Percentiles rank a stretch among this genome's conserved stretches.
Evolutionary conservation across 2,888 invertebrate genomes (phyloP).

Genomic region (Acrobasis consociella): DNA sequence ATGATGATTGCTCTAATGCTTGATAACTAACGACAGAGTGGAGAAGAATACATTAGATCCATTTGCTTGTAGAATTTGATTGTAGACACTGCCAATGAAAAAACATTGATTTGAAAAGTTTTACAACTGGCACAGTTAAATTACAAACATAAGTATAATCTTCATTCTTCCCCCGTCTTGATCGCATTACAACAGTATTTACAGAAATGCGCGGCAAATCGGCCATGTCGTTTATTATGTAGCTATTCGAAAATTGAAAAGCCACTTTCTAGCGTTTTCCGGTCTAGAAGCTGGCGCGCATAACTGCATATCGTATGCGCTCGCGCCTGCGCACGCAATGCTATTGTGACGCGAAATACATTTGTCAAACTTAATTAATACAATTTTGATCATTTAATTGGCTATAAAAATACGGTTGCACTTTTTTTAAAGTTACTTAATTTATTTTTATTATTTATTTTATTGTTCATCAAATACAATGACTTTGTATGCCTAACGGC

Average conservation of each 20-base stretch:
- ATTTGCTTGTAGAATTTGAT: no score
- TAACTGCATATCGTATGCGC: constrained; percentile 56
- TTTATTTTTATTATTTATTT: no score
- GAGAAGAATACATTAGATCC: no score
- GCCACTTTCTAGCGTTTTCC: constrained; percentile 82
- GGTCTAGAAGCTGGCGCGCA: constrained; percentile 76
- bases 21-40: no score
- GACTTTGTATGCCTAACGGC: no score
- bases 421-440: no score
- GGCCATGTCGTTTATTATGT: constrained; percentile 64
- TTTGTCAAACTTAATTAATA: neutral
- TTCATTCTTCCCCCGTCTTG: neutral
- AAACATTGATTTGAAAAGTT: no score
- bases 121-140: no score
- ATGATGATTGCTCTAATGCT: no score
- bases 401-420: no score
- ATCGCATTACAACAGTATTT: constrained; percentile 25
- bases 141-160: neutral
- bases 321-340: constrained; percentile 31
- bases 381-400: neutral
- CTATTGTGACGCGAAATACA: constrained; percentile 11
- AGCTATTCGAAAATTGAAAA: constrained; percentile 81
- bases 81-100: no score
- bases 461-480: no score
- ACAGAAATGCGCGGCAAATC: constrained; percentile 41